Percentiles rank a stretch among this genome's conserved stretches.
Evolutionary conservation across 2,113 vertebrate genomes (phyloP).

Genomic region (Centropus bengalensis): DNA sequence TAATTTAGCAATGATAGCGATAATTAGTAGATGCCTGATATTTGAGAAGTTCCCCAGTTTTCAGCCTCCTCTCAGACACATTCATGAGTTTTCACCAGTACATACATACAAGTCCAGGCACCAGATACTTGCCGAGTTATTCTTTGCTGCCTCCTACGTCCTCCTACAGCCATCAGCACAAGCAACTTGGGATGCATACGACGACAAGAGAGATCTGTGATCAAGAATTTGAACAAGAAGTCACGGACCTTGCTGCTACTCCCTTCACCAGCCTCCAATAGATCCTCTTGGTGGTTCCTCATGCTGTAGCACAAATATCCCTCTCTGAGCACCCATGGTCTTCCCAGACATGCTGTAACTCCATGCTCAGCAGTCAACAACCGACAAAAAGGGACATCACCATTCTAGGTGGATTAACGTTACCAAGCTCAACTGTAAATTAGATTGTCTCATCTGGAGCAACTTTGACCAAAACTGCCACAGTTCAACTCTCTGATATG

Average conservation of each 20-base stretch:
- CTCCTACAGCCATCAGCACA: background rate
- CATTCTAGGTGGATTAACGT: background rate
- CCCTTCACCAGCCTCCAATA: background rate
- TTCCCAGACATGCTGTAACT: background rate
- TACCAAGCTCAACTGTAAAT: background rate
- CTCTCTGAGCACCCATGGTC: fast-evolving
- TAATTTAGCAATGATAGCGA: background rate
- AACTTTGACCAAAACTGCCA: background rate
- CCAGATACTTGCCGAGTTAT: background rate
- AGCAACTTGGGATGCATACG: background rate
- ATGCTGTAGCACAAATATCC: background rate
- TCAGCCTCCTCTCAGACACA: background rate
- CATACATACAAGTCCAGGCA: background rate
- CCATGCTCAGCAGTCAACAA: background rate
- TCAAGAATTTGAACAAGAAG: background rate
- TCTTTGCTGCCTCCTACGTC: background rate
- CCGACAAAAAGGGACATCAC: background rate
- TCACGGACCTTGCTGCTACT: background rate
- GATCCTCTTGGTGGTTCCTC: background rate
- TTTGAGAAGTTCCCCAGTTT: background rate
- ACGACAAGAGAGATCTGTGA: fast-evolving
- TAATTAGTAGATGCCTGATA: background rate
- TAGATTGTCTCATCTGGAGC: background rate
- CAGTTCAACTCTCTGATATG: background rate
- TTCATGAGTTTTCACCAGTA: too few species aligned